A percentile compares a stretch with the other conserved stretches of the same genome.
phyloP scores from a whole-genome alignment of 2,113 vertebrate genomes.

The Pao palembangensis region DNA sequence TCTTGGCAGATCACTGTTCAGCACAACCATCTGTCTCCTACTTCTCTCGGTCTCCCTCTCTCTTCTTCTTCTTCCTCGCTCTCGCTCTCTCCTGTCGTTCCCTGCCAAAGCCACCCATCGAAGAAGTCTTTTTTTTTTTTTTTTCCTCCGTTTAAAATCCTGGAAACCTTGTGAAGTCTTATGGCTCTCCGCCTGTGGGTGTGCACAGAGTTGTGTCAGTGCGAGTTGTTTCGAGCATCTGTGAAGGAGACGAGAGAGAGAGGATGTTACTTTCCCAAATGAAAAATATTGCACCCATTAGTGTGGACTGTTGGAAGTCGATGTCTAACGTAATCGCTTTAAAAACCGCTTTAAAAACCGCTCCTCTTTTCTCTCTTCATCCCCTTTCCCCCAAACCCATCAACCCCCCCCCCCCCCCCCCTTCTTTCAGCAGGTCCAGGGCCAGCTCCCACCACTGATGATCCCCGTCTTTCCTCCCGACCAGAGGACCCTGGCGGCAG shows the following conservation, averaged over 20 bases:
- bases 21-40: constrained; percentile 99
- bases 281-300: not conserved
- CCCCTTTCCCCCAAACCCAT: not conserved
- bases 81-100: constrained; percentile 69
- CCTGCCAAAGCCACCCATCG: constrained; percentile 91
- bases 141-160: constrained; percentile 73
- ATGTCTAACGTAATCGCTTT: no score
- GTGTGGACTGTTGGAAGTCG: no score
- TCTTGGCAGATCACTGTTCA: constrained; percentile 90
- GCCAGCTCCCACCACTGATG: constrained; percentile 96
- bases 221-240: not conserved
- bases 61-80: constrained; percentile 22
- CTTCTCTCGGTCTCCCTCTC: constrained; percentile 65
- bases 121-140: constrained; percentile 64
- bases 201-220: constrained; percentile 18
- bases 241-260: constrained; percentile 14
- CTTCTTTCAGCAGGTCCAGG: constrained; percentile 90
- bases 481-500: constrained; percentile 95
- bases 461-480: constrained; percentile 97
- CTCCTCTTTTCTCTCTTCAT: not conserved
- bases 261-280: constrained; percentile 19
- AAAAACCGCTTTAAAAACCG: not conserved
- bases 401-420: not conserved
- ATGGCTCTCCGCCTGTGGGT: constrained; percentile 84
- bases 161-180: constrained; percentile 93